These are phyloP conservation scores for Mylabris phalerata DNA, from an alignment of 1,140 invertebrate species.

Conservation along the genomic window DNA sequence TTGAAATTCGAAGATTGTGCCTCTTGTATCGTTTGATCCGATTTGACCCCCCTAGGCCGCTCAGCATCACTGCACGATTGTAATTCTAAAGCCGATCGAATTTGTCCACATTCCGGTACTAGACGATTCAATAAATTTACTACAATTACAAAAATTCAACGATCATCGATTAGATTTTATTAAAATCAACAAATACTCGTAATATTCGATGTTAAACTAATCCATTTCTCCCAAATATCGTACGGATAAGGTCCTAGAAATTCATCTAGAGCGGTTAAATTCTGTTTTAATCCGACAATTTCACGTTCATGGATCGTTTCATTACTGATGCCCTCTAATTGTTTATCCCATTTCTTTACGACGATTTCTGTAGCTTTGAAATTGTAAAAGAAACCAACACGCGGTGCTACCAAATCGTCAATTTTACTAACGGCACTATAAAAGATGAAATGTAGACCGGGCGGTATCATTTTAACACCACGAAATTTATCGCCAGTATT, in stretches of 20 bases:
- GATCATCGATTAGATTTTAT: constrained; percentile 2
- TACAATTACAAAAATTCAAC: constrained; percentile 28
- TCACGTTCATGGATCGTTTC: constrained; percentile 54
- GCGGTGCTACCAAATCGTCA: constrained; percentile 45
- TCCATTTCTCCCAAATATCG: constrained; percentile 82
- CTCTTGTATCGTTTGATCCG: constrained; percentile 21
- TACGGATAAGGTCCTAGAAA: constrained; percentile 89
- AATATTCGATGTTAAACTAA: constrained; percentile 69
- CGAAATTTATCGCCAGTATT: constrained; percentile 86
- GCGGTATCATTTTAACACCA: constrained; percentile 98
- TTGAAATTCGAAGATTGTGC: background rate
- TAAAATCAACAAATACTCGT: constrained; percentile 42
- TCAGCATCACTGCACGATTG: constrained; percentile 55
- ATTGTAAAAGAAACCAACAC: constrained; percentile 85
- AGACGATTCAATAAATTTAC: constrained; percentile 47
- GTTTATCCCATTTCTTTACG: constrained; percentile 77
- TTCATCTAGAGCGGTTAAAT: constrained; percentile 71
- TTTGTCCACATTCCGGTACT: constrained; percentile 54
- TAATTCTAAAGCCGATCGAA: constrained; percentile 65
- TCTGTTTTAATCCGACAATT: constrained; percentile 56
- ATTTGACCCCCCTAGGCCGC: constrained; percentile 48
- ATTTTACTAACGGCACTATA: constrained; percentile 62
- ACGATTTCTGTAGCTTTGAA: constrained; percentile 79
- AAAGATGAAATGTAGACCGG: constrained; percentile 91
- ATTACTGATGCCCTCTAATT: constrained; percentile 59